Conservation (phyloP, 2,113 vertebrate species). For the Scortum barcoo region DNA sequence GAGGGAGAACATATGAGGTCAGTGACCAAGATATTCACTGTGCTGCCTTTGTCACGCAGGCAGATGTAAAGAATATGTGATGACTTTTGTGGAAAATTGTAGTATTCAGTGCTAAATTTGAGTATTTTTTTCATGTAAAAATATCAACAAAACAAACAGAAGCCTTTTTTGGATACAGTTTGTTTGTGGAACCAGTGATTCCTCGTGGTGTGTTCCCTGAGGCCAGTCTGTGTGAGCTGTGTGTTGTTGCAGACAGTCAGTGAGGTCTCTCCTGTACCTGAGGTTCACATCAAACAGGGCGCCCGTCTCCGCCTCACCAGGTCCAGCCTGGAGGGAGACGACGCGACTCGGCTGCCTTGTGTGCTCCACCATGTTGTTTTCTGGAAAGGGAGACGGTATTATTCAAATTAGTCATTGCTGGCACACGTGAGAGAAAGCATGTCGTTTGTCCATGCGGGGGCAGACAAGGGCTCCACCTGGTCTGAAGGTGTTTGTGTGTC, state of each 20-base stretch:
- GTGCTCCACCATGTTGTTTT: slow-evolving; percentile 82
- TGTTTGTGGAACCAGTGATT: slow-evolving; percentile 19
- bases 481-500: slow-evolving; percentile 19
- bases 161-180: not conserved
- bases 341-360: slow-evolving; percentile 59
- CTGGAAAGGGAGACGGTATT: slow-evolving; percentile 50
- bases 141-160: not conserved
- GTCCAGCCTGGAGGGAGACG: slow-evolving; percentile 81
- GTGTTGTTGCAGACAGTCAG: not conserved
- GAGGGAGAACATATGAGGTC: not conserved
- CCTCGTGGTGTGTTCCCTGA: not conserved
- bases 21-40: not conserved
- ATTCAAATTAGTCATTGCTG: slow-evolving; percentile 20
- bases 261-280: slow-evolving; percentile 55
- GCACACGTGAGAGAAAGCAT: not conserved
- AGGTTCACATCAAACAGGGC: slow-evolving; percentile 54
- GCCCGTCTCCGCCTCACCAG: slow-evolving; percentile 70
- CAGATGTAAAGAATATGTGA: not conserved
- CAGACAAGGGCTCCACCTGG: slow-evolving; percentile 7
- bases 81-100: not conserved
- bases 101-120: not conserved
- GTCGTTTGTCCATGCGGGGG: not conserved
- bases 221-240: not conserved
- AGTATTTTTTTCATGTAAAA: not conserved
- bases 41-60: not conserved